These are phyloP conservation scores for Gastracanthus pulcherrimus DNA, from an alignment of 2,888 invertebrate genomes.

Conservation along the genomic window DNA sequence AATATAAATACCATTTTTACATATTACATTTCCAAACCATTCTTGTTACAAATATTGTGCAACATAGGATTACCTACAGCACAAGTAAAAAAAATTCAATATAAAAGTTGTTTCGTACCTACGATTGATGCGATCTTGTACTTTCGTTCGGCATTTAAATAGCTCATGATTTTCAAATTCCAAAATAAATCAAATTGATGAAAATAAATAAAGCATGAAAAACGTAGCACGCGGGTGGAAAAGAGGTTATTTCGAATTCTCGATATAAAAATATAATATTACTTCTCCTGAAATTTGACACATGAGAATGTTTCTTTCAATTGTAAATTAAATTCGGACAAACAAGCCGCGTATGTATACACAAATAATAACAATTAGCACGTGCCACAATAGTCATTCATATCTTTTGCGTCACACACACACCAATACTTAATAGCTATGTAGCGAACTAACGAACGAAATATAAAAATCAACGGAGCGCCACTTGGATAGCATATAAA, in stretches of 20 bases:
- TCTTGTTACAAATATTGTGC: too few relatives aligned
- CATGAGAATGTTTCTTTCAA: conserved; percentile 16
- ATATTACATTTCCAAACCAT: background rate
- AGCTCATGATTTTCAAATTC: conserved; percentile 57
- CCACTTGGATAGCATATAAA: background rate
- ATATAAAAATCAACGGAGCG: conserved; percentile 25
- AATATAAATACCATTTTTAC: background rate
- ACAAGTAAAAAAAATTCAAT: conserved; percentile 46
- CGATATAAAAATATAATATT: too few relatives aligned
- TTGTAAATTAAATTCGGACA: conserved; percentile 24
- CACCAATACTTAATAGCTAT: conserved; percentile 25
- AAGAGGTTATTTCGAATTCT: too few relatives aligned
- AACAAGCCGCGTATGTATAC: background rate
- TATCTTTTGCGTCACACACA: conserved; percentile 4
- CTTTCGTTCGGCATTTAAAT: conserved; percentile 55
- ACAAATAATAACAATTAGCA: background rate
- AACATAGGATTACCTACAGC: background rate
- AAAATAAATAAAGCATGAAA: conserved; percentile 44
- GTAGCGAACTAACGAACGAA: background rate
- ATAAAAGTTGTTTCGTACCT: conserved; percentile 57
- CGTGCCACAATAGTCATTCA: background rate
- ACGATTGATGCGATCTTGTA: conserved; percentile 54
- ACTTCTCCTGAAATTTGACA: too few relatives aligned
- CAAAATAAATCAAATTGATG: conserved; percentile 47
- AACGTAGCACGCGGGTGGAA: background rate